Evolutionary conservation across 2,888 invertebrate genomes (phyloP), one percentile per base, ranked within the genome.

Genomic region (Phrixothrix hirtus): DNA sequence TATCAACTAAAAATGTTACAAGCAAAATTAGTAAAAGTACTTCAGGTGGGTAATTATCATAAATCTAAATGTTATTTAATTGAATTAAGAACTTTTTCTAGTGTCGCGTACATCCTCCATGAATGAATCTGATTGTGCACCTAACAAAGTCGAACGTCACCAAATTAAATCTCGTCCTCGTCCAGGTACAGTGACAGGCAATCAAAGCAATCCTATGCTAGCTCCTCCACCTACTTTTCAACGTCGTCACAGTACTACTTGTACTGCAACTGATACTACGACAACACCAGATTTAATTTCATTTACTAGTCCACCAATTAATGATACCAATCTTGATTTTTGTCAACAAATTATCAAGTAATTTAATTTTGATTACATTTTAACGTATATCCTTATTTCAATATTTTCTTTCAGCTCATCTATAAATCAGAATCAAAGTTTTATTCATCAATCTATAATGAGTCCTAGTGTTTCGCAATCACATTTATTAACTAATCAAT

Each of bases 251-350:
- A 48, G 48, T 48, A 31, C 43, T 57, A 31, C 59, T 57, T 14
- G 60, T 58, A 14, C 58, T 58, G 21, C 61, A 59, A 17, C 77
- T 75, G 39, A 78, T 0, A 77, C 77, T 35, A 67, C 51, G 14
- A 67, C 68, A 41, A 75, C 77, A 15, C 83, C 80, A 51, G 88
- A 88, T 76, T 75, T 88, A 57, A 88, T 88, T 63, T 87, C 86
- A 9, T 88, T 88, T 68, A 75, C 83, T 12, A 87, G 85, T 71
- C 87, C 87, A 11, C 55, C 55, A 2, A 16, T 32, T 12, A 46
- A 35, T 35, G 17, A 51, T 15, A 45, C 15, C 9, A 34, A 58
- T 13, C 50, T 60, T 13, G 61, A 61, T 35, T 47, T 61, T 30
- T 61, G 55, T 30, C 55, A 59, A 44, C 59, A 50, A 37, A 25